phyloP scores from a whole-genome alignment of 2,888 invertebrate species.

The Unio delphinus region DNA sequence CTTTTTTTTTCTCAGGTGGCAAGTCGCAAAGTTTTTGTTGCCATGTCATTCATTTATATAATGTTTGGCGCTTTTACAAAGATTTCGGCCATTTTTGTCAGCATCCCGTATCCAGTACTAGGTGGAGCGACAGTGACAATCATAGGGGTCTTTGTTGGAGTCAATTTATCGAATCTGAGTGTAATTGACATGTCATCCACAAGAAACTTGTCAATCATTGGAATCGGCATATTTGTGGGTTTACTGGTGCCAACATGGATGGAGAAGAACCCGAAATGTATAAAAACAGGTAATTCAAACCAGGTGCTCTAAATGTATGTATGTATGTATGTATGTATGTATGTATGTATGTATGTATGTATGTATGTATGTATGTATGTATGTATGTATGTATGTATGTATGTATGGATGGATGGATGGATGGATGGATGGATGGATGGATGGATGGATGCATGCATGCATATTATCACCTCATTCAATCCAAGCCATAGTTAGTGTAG shows the following conservation, averaged over 20 bases:
- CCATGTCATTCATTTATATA: constrained; percentile 22
- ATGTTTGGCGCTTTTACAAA: constrained; percentile 21
- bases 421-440: too few relatives aligned
- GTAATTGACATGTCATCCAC: constrained; percentile 78
- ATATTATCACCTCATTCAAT: too few relatives aligned
- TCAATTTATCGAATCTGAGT: constrained; percentile 25
- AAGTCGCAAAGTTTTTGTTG: constrained; percentile 26
- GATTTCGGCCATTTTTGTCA: constrained; percentile 24
- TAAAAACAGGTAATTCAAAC: constrained; percentile 39
- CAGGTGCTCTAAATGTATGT: too few relatives aligned
- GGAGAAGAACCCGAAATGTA: constrained; percentile 27
- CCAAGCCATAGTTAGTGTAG: too few relatives aligned
- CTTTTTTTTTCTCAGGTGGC: constrained; percentile 15
- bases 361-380: not conserved
- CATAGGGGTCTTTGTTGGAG: constrained; percentile 30
- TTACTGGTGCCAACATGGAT: constrained; percentile 73
- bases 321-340: too few relatives aligned
- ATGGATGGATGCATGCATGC: too few relatives aligned
- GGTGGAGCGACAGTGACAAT: constrained; percentile 25
- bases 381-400: constrained; percentile 1
- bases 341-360: not conserved
- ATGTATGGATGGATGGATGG: too few relatives aligned
- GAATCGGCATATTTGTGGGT: constrained; percentile 88
- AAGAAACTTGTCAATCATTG: constrained; percentile 83
- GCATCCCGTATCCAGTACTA: constrained; percentile 30